A percentile compares a stretch with the other conserved stretches of the same genome.
Evolutionary conservation across 2,888 invertebrate genomes (phyloP).

Genomic region (Carterocephalus palaemon): DNA sequence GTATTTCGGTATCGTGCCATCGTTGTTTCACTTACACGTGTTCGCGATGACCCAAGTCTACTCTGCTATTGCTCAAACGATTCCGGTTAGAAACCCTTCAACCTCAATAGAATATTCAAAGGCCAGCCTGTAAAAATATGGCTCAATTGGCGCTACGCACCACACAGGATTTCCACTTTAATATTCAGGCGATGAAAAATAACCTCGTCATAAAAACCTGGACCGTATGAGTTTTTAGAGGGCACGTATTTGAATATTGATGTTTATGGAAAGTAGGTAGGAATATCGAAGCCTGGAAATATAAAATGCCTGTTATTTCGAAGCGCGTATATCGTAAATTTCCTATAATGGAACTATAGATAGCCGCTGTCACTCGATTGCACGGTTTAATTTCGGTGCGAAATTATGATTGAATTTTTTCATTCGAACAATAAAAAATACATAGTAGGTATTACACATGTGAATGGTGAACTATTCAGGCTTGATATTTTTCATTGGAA

Average conservation of each 20-base stretch:
- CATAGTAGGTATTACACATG: too few relatives aligned
- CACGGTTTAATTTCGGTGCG: slow-evolving; percentile 24
- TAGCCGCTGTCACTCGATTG: slow-evolving; percentile 28
- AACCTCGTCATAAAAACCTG: slow-evolving; percentile 66
- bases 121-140: slow-evolving; percentile 66
- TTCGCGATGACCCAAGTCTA: slow-evolving; percentile 18
- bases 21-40: slow-evolving; percentile 3
- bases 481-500: too few relatives aligned
- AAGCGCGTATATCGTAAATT: slow-evolving; percentile 38
- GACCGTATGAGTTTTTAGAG: slow-evolving; percentile 67
- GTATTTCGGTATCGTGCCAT: neutral
- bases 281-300: slow-evolving; percentile 34
- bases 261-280: slow-evolving; percentile 59
- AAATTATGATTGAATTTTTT: neutral
- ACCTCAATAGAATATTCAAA: slow-evolving; percentile 71
- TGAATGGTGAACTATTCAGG: too few relatives aligned
- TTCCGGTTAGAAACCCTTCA: slow-evolving; percentile 53
- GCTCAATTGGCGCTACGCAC: slow-evolving; percentile 62
- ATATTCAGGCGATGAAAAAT: slow-evolving; percentile 73
- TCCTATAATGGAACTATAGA: slow-evolving; percentile 40
- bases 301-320: slow-evolving; percentile 40
- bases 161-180: slow-evolving; percentile 63
- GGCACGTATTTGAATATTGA: slow-evolving; percentile 69
- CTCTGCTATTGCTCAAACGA: slow-evolving; percentile 40
- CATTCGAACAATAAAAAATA: too few relatives aligned